These are phyloP conservation scores for Zaprionus capensis DNA, from an alignment of 1,140 invertebrate species.

Conservation along the genomic window DNA sequence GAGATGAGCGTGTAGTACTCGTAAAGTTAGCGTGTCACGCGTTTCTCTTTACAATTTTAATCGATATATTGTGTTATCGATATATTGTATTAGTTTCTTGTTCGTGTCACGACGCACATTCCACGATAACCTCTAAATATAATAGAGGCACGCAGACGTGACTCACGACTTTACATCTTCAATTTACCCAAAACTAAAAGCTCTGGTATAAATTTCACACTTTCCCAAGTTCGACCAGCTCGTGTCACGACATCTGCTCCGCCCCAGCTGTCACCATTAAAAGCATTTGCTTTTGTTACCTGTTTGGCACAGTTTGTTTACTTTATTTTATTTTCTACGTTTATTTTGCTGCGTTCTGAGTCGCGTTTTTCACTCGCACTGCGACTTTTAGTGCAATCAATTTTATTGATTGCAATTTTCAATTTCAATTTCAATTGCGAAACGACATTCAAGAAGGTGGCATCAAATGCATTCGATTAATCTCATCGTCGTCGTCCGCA, in stretches of 20 bases:
- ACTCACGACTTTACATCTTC: background rate
- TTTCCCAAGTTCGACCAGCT: background rate
- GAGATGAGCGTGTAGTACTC: background rate
- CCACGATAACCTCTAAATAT: background rate
- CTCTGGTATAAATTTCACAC: background rate
- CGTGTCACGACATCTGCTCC: constrained; percentile 3
- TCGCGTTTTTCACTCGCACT: constrained; percentile 1
- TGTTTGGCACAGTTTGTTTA: constrained; percentile 9
- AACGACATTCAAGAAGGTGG: background rate
- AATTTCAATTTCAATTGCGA: constrained; percentile 55
- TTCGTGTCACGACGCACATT: background rate
- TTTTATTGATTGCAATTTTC: constrained; percentile 68
- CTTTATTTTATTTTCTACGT: constrained; percentile 15
- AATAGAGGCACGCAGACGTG: background rate
- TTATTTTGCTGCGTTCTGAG: constrained; percentile 15
- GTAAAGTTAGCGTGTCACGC: background rate
- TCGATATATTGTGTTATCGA: too few species aligned
- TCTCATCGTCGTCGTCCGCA: background rate
- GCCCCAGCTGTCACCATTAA: background rate
- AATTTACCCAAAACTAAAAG: background rate
- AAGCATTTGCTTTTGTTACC: constrained; percentile 24
- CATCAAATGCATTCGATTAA: constrained; percentile 30
- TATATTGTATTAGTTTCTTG: too few species aligned
- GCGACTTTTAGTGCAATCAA: constrained; percentile 52
- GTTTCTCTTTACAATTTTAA: background rate